phyloP scores from a whole-genome alignment of 1,140 invertebrate species.

The Thaumetopoea pityocampa region DNA sequence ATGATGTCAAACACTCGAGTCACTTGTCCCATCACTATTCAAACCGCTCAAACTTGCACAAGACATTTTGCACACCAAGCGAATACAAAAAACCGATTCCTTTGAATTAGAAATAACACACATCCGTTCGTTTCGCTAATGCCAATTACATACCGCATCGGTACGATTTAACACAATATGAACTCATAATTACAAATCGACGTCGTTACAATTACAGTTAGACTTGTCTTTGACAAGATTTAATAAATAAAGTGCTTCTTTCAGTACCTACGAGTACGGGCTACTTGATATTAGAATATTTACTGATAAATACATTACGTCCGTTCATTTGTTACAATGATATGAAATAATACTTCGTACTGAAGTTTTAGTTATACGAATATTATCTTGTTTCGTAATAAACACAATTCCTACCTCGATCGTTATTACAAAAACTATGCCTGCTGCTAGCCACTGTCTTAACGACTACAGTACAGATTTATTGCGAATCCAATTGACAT shows the following conservation, averaged over 20 bases:
- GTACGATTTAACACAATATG: slow-evolving; percentile 17
- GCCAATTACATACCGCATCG: slow-evolving; percentile 15
- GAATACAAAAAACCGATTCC: slow-evolving; percentile 20
- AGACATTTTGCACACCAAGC: slow-evolving; percentile 24
- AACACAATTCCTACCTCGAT: no score
- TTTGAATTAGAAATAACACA: slow-evolving; percentile 22
- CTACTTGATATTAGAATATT: background rate
- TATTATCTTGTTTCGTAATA: no score
- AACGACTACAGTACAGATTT: no score
- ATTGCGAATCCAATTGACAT: no score
- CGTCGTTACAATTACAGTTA: slow-evolving; percentile 20
- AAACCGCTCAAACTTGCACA: slow-evolving; percentile 1
- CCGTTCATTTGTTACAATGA: background rate
- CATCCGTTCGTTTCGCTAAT: slow-evolving; percentile 18
- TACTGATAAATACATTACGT: background rate
- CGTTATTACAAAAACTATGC: no score
- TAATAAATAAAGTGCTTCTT: slow-evolving; percentile 26
- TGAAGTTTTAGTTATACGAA: no score
- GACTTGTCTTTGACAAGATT: slow-evolving; percentile 25
- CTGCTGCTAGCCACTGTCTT: no score
- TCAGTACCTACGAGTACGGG: slow-evolving; percentile 13
- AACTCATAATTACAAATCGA: slow-evolving; percentile 10
- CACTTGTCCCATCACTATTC: no score
- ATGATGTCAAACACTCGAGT: no score
- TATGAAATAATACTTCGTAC: no score